Evolutionary conservation across 2,113 vertebrate genomes (phyloP).

Genomic region (Seriola dumerili): DNA sequence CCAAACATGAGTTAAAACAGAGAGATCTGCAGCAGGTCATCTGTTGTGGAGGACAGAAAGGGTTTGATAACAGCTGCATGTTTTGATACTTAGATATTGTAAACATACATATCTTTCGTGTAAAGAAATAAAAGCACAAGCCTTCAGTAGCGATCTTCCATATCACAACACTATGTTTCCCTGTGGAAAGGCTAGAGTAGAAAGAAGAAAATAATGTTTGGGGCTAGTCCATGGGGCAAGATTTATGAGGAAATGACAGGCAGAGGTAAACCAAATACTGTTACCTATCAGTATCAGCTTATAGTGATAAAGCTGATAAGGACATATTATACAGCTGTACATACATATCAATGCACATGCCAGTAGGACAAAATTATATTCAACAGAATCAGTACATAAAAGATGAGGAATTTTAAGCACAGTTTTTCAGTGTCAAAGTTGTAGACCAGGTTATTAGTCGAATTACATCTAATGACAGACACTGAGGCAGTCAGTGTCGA

Average conservation of each 20-base stretch:
- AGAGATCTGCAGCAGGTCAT: constrained; percentile 71
- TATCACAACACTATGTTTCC: constrained; percentile 42
- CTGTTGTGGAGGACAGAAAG: constrained; percentile 62
- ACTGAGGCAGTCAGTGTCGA: constrained; percentile 30
- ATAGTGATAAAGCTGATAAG: constrained; percentile 56
- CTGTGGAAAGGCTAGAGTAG: constrained; percentile 27
- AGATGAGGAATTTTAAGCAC: constrained; percentile 43
- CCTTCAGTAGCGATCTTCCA: constrained; percentile 53
- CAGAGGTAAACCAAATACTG: constrained; percentile 70
- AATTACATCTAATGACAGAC: constrained; percentile 54
- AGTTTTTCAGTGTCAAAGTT: constrained; percentile 55
- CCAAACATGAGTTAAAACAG: constrained; percentile 79
- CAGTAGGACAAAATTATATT: constrained; percentile 66
- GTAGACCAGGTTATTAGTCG: constrained; percentile 44
- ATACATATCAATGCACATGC: constrained; percentile 70
- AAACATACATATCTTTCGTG: constrained; percentile 45
- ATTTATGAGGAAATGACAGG: constrained; percentile 55
- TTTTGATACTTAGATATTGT: constrained; percentile 60
- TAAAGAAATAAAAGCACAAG: constrained; percentile 54
- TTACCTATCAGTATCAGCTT: constrained; percentile 64
- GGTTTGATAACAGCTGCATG: constrained; percentile 42
- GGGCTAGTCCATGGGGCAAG: constrained; percentile 35
- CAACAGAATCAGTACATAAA: constrained; percentile 60
- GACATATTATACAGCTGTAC: constrained; percentile 65
- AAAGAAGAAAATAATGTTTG: constrained; percentile 43